Evolutionary conservation across 2,797 vertebrate species (phyloP), one percentile per base, ranked within the genome.

Genomic region (Holocentrus rufus): DNA sequence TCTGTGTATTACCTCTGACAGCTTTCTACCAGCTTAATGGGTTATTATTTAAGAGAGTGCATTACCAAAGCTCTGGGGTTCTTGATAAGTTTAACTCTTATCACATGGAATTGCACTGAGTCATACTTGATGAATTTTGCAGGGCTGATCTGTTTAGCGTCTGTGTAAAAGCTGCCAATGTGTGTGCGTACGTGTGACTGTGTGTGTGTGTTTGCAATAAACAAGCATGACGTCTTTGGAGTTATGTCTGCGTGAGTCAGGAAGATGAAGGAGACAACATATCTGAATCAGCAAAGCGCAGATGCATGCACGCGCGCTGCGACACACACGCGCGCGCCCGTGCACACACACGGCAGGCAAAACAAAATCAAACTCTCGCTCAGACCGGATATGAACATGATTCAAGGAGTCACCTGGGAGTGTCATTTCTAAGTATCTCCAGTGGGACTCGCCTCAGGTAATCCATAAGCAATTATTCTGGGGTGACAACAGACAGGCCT

Each of bases 381-480:
- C 72, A 67, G 77, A 84, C 87, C 87, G 86, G 90, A 91, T 89
- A 90, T 89, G 87, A 90, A 85, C 83, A 87, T 69, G 83, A 91
- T 87, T 90, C 83, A 68, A 85, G 70, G 82, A 89, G 88, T 89
- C 89, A 85, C 90, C 85, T 72, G 84, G 85, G 89, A 89, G 88
- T 85, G 90, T 88, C 88, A 87, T 88, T 69, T 89, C 86, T 78
- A 85, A 86, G 86, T 80, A 76, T 86, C 85, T 82, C 79, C 79
- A 81, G 68, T 81, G 86, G 84, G 88, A 87, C 85, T 82, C 59
- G 75, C 86, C 77, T 85, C 79, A 89, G 85, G 87, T 88, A 88
- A 91, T 91, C 88, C 86, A 89, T 87, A 90, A 89, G 84, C 88
- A 89, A 91, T 92, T 91, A 90, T 86, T 90, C 72, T 80, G 64